Conservation (phyloP, 2,113 vertebrate genomes). For the Eurystomus gularis region DNA sequence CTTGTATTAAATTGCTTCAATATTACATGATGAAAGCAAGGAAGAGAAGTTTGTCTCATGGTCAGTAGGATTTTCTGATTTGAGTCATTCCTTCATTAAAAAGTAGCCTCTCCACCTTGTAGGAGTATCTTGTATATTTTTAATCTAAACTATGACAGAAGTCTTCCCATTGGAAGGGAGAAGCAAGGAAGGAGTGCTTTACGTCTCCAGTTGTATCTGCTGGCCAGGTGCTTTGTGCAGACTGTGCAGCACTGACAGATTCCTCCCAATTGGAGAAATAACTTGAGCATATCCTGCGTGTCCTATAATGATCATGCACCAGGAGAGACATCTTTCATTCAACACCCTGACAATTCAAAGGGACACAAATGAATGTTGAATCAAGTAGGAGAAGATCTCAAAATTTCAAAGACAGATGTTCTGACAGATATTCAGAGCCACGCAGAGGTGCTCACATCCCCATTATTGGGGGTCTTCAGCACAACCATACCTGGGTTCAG, state of each 20-base stretch:
- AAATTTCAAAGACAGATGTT: background rate
- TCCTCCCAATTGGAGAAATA: background rate
- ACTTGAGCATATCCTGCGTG: background rate
- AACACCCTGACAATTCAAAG: background rate
- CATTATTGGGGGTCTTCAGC: background rate
- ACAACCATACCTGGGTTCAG: background rate
- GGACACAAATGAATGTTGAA: background rate
- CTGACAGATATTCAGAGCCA: background rate
- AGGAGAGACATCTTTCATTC: background rate
- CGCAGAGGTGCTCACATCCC: too few relatives aligned
- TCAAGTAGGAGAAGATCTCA: background rate
- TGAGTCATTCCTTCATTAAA: background rate
- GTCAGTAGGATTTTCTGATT: background rate
- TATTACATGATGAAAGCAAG: background rate
- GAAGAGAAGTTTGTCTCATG: background rate
- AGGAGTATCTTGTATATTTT: background rate
- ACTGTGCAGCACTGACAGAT: background rate
- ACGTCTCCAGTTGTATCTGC: background rate
- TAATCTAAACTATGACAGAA: background rate
- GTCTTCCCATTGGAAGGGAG: background rate
- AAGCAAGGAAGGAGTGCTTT: background rate
- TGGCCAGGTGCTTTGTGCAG: background rate
- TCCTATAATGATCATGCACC: background rate
- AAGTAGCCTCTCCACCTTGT: background rate
- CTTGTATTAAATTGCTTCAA: background rate